Evolutionary conservation across 2,113 vertebrate species (phyloP), one percentile per base, ranked within the genome.

Genomic region (Zonotrichia leucophrys): DNA sequence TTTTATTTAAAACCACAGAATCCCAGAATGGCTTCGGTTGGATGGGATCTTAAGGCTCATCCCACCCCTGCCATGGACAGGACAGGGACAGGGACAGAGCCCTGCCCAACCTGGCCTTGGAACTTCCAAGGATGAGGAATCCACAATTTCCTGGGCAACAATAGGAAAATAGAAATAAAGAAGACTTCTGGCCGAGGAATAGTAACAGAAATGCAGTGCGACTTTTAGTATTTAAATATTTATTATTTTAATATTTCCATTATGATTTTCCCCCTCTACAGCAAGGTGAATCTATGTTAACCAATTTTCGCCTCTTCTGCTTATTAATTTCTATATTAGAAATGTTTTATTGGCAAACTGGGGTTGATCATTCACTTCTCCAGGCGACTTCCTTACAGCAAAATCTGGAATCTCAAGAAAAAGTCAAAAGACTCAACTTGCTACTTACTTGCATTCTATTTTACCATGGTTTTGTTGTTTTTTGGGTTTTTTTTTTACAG

Each of bases 201-300:
- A 50, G 9, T 23, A 35, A 47, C 28, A 77, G 60, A 75, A 88
- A 56, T 41, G 12, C 21, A 56, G 15, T 1, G 3, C 9, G 30
- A 17, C 28, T 92, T 86, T 64, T 76, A 90, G 81, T 73, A 92
- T 83, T 88, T 70, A 70, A 91, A 81, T 73, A 92, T 83, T 67
- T 73, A 91, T 81, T 73, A 92, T 83, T 89, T 37, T 49, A 83
- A 59, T 3, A 0, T 19, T 76, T 78, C 64, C 58, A 27, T 66
- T 33, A 33, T 52, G 15, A 5, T 44, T 52, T 12, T 82, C 46
- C 23, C 56, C 69, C 78, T 74, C 42, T 50, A 31, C 47, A 73
- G 31, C 21, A 50, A 92, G 39, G 15, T 60, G 81, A 70, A 35
- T 59, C 30, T 5, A 18, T 63, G 49, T 35, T 25, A 58, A 79